Base-by-base conservation (phyloP, 2,888 invertebrate species). In the Caenorhabditis zanzibari region DNA sequence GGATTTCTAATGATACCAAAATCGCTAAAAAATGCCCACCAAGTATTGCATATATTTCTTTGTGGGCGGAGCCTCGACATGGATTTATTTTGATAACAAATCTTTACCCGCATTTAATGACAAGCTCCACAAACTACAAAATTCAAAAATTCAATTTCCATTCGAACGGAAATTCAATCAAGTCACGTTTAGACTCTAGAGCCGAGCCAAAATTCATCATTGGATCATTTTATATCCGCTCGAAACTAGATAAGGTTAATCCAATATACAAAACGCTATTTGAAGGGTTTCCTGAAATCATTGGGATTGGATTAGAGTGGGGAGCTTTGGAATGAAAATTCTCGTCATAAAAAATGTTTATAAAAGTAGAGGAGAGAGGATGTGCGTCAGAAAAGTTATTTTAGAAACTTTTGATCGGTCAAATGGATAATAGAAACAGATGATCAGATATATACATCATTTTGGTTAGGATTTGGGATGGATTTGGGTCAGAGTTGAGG, bases 231-330 rank as follows among this genome's bases (percentile, higher is more conserved):
- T 22, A 26, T 54, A 22, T 54, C 47, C 47, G 47, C 2, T 47
- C 14, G 3, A 19, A 12, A 19, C n/a, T 0, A 32, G 10, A 35
- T 35, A 61, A 61, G 41, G 61, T 61, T 41, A 61, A 61, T 61
- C 26, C 41, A 41, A 61, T 61, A 41, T 61, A 59, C 59, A 22
- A 49, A 44, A n/a, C 32, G n/a, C 59, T 59, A 58, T 58, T 41
- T 24, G 24, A 16, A 41, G 41, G 61, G 38, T 41, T 61, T 61
- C 61, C 61, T 41, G 61, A 41, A 38, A 44, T 63, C 44, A 24
- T 63, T 24, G 22, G 44, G 26, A 26, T 63, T 44, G 41, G 5
- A 63, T 63, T 24, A 54, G 26, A 12, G n/a, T 14, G 22, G 61
- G 22, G 19, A 14, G 19, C 4, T 41, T 61, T 44, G 44, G 38